Conservation (phyloP, 2,888 invertebrate species). For the Mellilla xanthometata region DNA sequence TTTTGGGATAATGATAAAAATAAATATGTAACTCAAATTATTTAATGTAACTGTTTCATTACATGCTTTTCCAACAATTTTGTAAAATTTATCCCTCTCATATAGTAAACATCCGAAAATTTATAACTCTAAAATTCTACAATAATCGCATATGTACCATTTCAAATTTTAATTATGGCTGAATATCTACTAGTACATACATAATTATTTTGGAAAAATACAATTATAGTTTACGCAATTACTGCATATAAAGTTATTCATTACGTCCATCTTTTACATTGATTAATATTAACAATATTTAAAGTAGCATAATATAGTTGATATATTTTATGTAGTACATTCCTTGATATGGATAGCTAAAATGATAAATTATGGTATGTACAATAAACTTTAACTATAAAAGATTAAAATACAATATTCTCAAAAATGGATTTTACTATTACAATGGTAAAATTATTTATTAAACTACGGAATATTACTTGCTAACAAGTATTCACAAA, state of each 20-base stretch:
- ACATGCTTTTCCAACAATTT: conserved; percentile 52
- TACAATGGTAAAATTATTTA: conserved; percentile 16
- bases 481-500: conserved; percentile 24
- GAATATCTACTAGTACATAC: conserved; percentile 30
- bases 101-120: conserved; percentile 54
- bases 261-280: conserved; percentile 26
- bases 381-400: conserved; percentile 28
- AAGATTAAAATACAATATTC: conserved; percentile 30
- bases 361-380: conserved; percentile 27
- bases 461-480: conserved; percentile 22
- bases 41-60: conserved; percentile 53
- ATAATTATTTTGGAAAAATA: conserved; percentile 30
- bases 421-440: conserved; percentile 28
- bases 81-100: conserved; percentile 50
- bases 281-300: conserved; percentile 23
- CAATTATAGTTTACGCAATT: conserved; percentile 15
- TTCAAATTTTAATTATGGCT: conserved; percentile 32
- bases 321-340: conserved; percentile 29
- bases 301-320: conserved; percentile 24
- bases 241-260: conserved; percentile 15
- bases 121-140: conserved; percentile 44
- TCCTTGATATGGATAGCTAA: conserved; percentile 36
- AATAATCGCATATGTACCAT: conserved; percentile 45
- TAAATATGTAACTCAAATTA: conserved; percentile 44
- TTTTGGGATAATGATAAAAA: conserved; percentile 4